Evolutionary conservation across 2,113 vertebrate genomes (phyloP).

Genomic region (Etheostoma spectabile): DNA sequence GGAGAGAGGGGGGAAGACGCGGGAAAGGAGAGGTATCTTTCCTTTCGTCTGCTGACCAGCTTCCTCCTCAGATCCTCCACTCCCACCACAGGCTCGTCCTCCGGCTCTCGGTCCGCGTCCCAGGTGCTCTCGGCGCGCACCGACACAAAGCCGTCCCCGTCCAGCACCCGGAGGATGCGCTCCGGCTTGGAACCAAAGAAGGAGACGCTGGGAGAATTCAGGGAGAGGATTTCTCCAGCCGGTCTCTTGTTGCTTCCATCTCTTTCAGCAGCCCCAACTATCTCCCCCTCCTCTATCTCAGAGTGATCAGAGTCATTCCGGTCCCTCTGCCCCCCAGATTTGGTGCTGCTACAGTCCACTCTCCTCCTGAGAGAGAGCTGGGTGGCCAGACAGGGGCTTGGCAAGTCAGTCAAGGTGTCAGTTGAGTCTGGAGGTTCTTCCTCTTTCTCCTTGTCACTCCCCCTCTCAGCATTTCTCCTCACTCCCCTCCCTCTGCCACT

Average conservation of each 20-base stretch:
- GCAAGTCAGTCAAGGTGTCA: slow-evolving; percentile 58
- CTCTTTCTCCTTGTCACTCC: slow-evolving; percentile 64
- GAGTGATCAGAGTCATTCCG: slow-evolving; percentile 83
- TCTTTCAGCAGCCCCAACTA: slow-evolving; percentile 81
- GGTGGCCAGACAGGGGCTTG: slow-evolving; percentile 44
- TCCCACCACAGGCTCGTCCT: slow-evolving; percentile 76
- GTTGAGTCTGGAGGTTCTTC: slow-evolving; percentile 79
- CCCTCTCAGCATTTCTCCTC: slow-evolving; percentile 17
- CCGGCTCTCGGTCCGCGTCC: slow-evolving; percentile 65
- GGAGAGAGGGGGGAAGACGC: slow-evolving; percentile 74
- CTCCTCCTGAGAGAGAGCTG: slow-evolving; percentile 75
- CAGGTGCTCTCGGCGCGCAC: slow-evolving; percentile 84
- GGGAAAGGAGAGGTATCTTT: slow-evolving; percentile 84
- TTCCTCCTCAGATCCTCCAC: slow-evolving; percentile 90
- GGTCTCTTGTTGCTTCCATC: slow-evolving; percentile 49
- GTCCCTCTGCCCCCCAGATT: slow-evolving; percentile 47
- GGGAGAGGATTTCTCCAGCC: slow-evolving; percentile 39
- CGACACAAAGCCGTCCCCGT: slow-evolving; percentile 88
- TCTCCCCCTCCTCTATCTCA: slow-evolving; percentile 94
- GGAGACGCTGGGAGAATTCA: slow-evolving; percentile 67
- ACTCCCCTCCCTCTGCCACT: slow-evolving; percentile 9
- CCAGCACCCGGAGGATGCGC: slow-evolving; percentile 85
- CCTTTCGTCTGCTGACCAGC: slow-evolving; percentile 88
- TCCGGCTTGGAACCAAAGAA: slow-evolving; percentile 81
- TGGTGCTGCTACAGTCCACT: slow-evolving; percentile 54